A percentile compares a stretch with the other conserved stretches of the same genome.
phyloP scores from a whole-genome alignment of 2,888 invertebrate genomes.

The Noctua fimbriata region DNA sequence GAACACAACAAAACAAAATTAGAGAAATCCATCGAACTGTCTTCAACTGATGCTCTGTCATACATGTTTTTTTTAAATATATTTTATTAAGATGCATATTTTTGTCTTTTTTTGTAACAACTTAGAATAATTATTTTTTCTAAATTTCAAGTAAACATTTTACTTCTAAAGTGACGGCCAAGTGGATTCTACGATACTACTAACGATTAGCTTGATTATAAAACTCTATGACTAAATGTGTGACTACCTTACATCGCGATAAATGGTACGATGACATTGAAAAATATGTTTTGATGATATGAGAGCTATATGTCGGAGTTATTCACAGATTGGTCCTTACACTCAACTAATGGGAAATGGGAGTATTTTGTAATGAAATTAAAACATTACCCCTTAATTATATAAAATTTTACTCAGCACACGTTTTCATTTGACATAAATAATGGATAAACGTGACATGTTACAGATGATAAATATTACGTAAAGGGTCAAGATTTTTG shows the following conservation, averaged over 20 bases:
- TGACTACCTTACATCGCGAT: constrained; percentile 66
- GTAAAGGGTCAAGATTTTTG: neutral
- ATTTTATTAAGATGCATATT: neutral
- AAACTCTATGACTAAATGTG: constrained; percentile 72
- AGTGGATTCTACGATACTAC: constrained; percentile 63
- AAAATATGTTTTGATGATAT: constrained; percentile 81
- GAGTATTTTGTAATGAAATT: constrained; percentile 53
- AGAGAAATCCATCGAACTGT: neutral
- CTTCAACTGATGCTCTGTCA: neutral
- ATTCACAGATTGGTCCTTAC: constrained; percentile 86
- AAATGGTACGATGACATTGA: constrained; percentile 67
- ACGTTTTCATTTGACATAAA: neutral
- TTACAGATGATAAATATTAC: neutral
- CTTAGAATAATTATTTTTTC: neutral
- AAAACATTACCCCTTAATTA: constrained; percentile 52
- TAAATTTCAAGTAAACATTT: constrained; percentile 39
- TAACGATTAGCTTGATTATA: constrained; percentile 70
- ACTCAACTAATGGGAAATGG: constrained; percentile 76
- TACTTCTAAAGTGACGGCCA: constrained; percentile 41
- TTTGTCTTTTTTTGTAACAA: neutral
- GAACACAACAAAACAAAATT: neutral
- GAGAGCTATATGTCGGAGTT: constrained; percentile 77
- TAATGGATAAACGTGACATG: neutral
- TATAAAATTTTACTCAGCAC: constrained; percentile 19
- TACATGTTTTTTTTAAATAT: neutral